Conservation (phyloP, 2,888 invertebrate genomes). For the Cheilosia variabilis region DNA sequence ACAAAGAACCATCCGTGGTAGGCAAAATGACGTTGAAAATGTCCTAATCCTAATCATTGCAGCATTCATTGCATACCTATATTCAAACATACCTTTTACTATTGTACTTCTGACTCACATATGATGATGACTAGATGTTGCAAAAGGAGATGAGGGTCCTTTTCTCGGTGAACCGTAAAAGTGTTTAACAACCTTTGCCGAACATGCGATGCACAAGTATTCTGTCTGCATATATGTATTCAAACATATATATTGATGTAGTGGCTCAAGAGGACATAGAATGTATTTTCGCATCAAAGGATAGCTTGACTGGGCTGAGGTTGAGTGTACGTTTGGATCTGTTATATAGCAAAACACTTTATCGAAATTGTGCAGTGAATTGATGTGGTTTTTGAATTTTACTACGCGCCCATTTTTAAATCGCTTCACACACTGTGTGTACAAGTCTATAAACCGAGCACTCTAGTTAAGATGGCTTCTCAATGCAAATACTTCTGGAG, state of each 20-base stretch:
- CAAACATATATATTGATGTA: neutral
- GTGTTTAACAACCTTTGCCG: slow-evolving; percentile 60
- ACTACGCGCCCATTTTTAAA: neutral
- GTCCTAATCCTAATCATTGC: slow-evolving; percentile 12
- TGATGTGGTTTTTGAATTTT: slow-evolving; percentile 51
- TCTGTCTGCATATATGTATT: neutral
- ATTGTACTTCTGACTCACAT: slow-evolving; percentile 8
- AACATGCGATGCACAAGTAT: slow-evolving; percentile 12
- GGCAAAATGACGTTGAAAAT: slow-evolving; percentile 31
- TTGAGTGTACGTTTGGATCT: slow-evolving; percentile 4
- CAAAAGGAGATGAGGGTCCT: slow-evolving; percentile 59
- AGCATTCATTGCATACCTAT: slow-evolving; percentile 1
- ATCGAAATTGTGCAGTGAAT: slow-evolving; percentile 63
- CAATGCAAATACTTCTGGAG: slow-evolving; percentile 2
- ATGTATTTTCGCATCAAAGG: slow-evolving; percentile 43
- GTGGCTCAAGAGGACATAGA: neutral
- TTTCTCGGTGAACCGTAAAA: slow-evolving; percentile 64
- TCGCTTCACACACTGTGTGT: neutral
- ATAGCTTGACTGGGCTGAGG: slow-evolving; percentile 4
- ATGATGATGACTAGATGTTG: slow-evolving; percentile 37
- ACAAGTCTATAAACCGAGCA: slow-evolving; percentile 1
- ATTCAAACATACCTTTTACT: neutral
- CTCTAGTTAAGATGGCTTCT: slow-evolving; percentile 18
- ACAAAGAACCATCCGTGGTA: slow-evolving; percentile 5
- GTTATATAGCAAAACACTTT: slow-evolving; percentile 32